These are phyloP conservation scores for Aplidium turbinatum DNA, from an alignment of 23 tunicate species.

Conservation along the genomic window DNA sequence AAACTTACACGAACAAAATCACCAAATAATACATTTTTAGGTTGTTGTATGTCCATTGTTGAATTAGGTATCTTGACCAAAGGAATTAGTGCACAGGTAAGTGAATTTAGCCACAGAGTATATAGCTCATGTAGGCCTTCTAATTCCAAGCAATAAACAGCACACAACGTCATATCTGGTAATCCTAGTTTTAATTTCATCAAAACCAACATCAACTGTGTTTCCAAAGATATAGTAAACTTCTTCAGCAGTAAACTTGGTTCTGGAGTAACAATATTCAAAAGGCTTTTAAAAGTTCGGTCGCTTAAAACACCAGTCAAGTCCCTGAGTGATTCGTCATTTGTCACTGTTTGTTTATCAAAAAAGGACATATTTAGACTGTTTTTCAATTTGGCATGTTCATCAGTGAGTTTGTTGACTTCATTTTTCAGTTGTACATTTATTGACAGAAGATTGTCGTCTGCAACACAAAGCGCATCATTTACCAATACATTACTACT, in stretches of 20 bases:
- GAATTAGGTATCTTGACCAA: no score
- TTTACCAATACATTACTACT: no score
- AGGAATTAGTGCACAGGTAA: neutral
- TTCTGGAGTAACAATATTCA: neutral
- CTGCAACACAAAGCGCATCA: no score
- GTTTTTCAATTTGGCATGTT: neutral
- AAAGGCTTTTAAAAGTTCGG: neutral
- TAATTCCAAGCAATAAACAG: neutral
- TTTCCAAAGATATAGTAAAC: no score
- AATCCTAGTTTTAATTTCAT: neutral
- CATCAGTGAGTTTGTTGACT: neutral
- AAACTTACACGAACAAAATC: no score
- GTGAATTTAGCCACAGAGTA: neutral
- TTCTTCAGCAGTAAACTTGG: neutral
- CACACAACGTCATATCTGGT: neutral
- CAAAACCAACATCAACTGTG: neutral
- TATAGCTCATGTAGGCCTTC: neutral
- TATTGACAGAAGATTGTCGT: neutral
- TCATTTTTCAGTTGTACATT: neutral
- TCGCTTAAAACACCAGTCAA: neutral
- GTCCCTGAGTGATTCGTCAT: neutral
- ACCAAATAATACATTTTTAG: no score
- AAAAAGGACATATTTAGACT: neutral
- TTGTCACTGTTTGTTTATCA: neutral
- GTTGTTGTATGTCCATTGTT: no score